Evolutionary conservation across 37 sponge, comb jelly and placozoan species (phyloP), one percentile per base, ranked within the genome.

Genomic region (Lycopodina hypogea): DNA sequence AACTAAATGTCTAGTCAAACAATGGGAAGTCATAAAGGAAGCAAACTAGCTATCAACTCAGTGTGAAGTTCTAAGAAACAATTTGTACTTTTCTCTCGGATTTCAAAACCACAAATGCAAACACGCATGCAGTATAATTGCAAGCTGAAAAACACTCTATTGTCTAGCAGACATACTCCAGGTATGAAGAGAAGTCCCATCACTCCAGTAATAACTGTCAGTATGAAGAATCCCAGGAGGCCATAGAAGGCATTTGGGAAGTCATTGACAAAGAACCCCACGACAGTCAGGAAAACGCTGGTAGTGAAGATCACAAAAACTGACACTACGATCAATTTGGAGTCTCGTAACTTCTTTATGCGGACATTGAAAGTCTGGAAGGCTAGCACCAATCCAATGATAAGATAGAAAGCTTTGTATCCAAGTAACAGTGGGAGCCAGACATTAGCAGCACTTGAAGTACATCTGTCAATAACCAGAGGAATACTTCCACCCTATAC

Each of bases 301-400:
- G 82, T 56, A 11, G 63, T 72, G 39, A 34, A 42, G 58, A 63
- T 73, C 11, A 33, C 53, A 34, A 63, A 66, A 21, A 82, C 82
- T 51, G 72, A 80, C 0, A 51, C 71, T 21, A 83, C 79, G 18
- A 88, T 88, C 55, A 83, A 68, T 26, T 88, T 81, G 71, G 89
- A 88, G 59, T 88, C 89, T 23, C 84, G 83, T 15, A 88, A 40
- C 36, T 78, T 33, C 45, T 82, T 88, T 32, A 88, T 37, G 59
- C 79, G 82, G 58, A 88, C 79, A 38, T 83, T 82, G 65, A 67
- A 79, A 7, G 84, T 88, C 38, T 66, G 58, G 17, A 42, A 22
- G 36, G 89, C 89, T 17, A 88, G 61, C 37, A 82, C 71, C 19
- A 83, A 42, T 28, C 89, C 89, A 23, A 77, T 36, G 19, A 88